Conservation (phyloP, 2,797 vertebrate genomes). For the Alauda arvensis region DNA sequence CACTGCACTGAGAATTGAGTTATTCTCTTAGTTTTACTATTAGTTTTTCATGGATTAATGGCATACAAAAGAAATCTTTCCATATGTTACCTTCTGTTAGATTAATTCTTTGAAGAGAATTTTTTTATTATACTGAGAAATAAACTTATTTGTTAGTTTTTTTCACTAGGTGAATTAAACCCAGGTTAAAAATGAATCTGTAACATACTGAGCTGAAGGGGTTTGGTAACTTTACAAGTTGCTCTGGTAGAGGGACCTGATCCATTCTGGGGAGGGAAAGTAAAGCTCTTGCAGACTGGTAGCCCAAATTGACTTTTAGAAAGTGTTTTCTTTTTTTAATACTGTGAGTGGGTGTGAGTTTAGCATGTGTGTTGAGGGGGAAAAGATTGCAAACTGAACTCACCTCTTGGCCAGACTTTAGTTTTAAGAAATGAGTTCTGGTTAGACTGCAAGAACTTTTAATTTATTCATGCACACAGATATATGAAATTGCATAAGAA, state of each 20-base stretch:
- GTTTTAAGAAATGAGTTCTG: background rate
- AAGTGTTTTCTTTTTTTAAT: background rate
- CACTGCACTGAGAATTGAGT: background rate
- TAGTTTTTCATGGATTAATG: background rate
- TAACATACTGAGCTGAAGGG: background rate
- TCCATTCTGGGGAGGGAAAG: background rate
- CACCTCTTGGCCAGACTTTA: background rate
- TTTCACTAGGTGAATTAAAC: background rate
- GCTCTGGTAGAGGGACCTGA: background rate
- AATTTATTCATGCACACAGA: background rate
- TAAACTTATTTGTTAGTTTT: background rate
- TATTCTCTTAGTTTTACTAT: background rate
- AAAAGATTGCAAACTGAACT: background rate
- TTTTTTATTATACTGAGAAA: background rate
- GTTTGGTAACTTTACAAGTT: background rate
- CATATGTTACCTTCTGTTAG: background rate
- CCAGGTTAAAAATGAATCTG: background rate
- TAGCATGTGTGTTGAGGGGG: background rate
- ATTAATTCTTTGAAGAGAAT: background rate
- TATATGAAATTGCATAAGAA: background rate
- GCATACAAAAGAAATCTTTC: background rate
- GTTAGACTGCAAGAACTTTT: background rate
- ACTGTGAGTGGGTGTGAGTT: background rate
- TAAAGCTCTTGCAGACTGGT: background rate
- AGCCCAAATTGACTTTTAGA: background rate